phyloP scores from a whole-genome alignment of 2,113 vertebrate species.

The Platanista minor region DNA sequence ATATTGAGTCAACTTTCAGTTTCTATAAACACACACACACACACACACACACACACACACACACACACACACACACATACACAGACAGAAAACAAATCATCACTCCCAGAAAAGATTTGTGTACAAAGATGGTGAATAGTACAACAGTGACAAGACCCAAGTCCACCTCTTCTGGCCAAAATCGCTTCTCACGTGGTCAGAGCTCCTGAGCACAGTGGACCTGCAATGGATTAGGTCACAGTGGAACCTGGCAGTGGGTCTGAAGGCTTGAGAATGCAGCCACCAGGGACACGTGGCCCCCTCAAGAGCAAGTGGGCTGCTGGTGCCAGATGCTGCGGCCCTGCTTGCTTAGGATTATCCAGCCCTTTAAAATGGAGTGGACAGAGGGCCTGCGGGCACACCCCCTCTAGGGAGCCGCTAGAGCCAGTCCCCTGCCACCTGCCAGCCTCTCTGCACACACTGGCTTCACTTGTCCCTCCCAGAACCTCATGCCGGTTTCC shows the following conservation, averaged over 20 bases:
- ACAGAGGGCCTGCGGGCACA: rapidly evolving
- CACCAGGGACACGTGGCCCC: rapidly evolving
- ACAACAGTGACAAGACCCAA: neutral
- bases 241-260: neutral
- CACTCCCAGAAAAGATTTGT: neutral
- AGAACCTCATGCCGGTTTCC: neutral
- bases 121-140: rapidly evolving
- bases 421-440: rapidly evolving
- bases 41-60: neutral
- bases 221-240: neutral
- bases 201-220: neutral
- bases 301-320: neutral
- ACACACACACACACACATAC: no score
- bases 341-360: rapidly evolving
- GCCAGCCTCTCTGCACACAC: neutral
- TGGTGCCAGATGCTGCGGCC: neutral
- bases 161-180: no score
- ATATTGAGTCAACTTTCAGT: neutral
- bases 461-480: rapidly evolving
- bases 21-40: neutral
- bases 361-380: rapidly evolving
- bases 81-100: neutral
- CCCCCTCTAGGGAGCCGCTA: rapidly evolving
- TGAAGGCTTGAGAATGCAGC: neutral
- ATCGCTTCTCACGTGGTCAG: rapidly evolving